Evolutionary conservation across 1,140 invertebrate species (phyloP), one percentile per base, ranked within the genome.

Genomic region (Macrosteles quadrilineatus): DNA sequence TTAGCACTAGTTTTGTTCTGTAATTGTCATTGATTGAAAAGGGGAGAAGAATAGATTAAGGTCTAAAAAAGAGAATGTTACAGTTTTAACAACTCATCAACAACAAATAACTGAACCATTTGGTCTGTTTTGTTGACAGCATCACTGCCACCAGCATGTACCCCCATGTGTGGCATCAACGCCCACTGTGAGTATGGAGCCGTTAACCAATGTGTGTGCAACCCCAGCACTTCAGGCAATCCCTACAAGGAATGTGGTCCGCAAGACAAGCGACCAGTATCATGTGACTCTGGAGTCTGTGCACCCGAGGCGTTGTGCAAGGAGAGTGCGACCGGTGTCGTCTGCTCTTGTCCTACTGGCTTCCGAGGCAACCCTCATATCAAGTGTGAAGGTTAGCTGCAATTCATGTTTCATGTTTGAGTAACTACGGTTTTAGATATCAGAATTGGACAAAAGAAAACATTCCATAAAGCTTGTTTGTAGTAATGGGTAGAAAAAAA

Each of bases 291-390:
- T 63, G 86, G 87, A 32, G 83, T 87, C 17, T 96, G 94, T 79
- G 94, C 94, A 21, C 77, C 79, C 19, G 89, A 90, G 75, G 92
- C 94, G 2, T 86, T 90, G 69, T 97, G 94, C 76, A 86, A 85
- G 73, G 86, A 92, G 75, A 88, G 87, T 47, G 83, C 83, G 31
- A 88, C 89, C 67, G 86, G 86, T 53, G 85, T 95, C 23, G 90
- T 93, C 77, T 96, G 94, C 76, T 76, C 90, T 12, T 96, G 94
- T 78, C 90, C 90, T 36, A 85, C 87, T 53, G 94, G 93, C 27
- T 94, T 89, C 76, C 84, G 87, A 67, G 94, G 94, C 71, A 95
- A 96, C 84, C 91, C 93, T 1, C 95, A 93, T 75, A 86, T 95
- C 57, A 85, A 88, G 69, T 96, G 94, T 78, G 86, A 87, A 76